These are phyloP conservation scores for Cladopsammia gracilis DNA, from an alignment of 64 coral and sea anemone genomes.

Conservation along the genomic window DNA sequence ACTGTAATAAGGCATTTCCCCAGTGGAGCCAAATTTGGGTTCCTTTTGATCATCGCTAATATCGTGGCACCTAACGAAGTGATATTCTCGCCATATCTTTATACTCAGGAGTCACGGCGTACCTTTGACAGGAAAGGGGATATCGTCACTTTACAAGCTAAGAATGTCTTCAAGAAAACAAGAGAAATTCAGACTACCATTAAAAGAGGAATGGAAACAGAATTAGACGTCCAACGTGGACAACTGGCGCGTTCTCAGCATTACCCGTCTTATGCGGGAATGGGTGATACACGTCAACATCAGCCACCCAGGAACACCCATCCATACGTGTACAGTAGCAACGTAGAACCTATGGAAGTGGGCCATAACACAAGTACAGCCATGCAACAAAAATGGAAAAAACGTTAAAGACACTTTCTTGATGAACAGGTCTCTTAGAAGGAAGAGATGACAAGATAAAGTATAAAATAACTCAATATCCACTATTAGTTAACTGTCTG, in stretches of 20 bases:
- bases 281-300: too few species aligned
- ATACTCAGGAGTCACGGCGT: background rate
- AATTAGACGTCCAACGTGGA: background rate
- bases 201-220: background rate
- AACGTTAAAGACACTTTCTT: too few species aligned
- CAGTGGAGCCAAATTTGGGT: constrained; percentile 17
- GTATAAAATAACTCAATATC: too few species aligned
- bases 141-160: background rate
- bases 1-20: constrained; percentile 71
- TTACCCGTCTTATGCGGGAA: background rate
- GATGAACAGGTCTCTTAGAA: too few species aligned
- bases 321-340: too few species aligned
- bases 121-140: background rate
- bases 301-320: too few species aligned
- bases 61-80: constrained; percentile 10
- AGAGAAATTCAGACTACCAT: background rate
- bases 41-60: constrained; percentile 79
- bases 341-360: too few species aligned
- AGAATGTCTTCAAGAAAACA: constrained; percentile 20
- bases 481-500: too few species aligned
- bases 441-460: too few species aligned
- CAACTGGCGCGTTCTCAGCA: background rate
- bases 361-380: too few species aligned
- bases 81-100: constrained; percentile 41
- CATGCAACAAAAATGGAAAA: too few species aligned